These are phyloP conservation scores for Molossus alvarezi DNA, from an alignment of 2,797 vertebrate genomes.

Conservation along the genomic window DNA sequence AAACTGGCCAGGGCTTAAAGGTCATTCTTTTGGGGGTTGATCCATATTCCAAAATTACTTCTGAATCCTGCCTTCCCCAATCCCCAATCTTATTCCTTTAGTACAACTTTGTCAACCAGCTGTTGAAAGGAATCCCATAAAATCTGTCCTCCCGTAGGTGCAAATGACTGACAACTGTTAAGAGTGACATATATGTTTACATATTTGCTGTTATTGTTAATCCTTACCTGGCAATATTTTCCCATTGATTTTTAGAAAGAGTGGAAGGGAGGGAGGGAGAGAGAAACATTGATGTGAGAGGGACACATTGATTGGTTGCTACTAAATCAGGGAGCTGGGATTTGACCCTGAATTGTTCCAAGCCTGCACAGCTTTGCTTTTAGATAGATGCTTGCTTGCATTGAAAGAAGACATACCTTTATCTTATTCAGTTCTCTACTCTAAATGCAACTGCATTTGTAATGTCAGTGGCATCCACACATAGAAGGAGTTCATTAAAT, in stretches of 20 bases:
- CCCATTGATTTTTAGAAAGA: too few species aligned
- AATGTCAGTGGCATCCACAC: background rate
- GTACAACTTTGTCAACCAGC: background rate
- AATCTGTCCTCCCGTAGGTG: background rate
- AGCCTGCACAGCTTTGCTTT: background rate
- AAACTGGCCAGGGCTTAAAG: background rate
- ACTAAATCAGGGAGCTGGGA: background rate
- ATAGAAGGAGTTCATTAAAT: constrained; percentile 3
- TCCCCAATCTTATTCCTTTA: background rate
- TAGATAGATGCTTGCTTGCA: background rate
- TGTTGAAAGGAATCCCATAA: constrained; percentile 5
- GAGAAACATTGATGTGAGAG: too few species aligned
- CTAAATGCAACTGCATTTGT: background rate
- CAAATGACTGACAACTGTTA: background rate
- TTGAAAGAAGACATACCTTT: background rate
- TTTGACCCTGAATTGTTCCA: constrained; percentile 28
- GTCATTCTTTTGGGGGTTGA: background rate
- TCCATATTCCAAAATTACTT: background rate
- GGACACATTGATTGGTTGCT: too few species aligned
- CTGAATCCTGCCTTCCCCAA: background rate
- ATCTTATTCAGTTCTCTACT: constrained; percentile 23
- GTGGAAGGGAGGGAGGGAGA: too few species aligned
- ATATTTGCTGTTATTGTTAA: too few species aligned
- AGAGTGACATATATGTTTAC: background rate
- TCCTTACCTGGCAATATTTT: too few species aligned